These are phyloP conservation scores for Bicyclus anynana DNA, from an alignment of 1,140 invertebrate genomes.

Conservation along the genomic window DNA sequence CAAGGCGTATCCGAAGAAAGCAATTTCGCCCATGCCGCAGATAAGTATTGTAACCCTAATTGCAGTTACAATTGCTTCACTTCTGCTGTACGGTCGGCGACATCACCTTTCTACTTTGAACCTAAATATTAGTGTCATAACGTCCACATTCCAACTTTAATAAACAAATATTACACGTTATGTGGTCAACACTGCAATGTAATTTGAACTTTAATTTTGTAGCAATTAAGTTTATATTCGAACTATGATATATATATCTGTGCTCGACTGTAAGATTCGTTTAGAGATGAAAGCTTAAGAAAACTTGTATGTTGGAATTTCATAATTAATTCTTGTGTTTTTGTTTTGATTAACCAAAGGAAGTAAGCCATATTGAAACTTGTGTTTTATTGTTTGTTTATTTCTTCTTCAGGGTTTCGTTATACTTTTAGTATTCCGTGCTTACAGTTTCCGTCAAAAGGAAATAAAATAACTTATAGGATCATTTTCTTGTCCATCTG, in stretches of 20 bases:
- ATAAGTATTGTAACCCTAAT: conserved; percentile 54
- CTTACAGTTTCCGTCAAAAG: too few relatives aligned
- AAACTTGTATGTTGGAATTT: conserved; percentile 2
- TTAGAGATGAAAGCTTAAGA: conserved; percentile 7
- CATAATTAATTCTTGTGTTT: conserved; percentile 1
- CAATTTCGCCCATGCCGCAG: conserved; percentile 42
- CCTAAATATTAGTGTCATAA: conserved; percentile 4
- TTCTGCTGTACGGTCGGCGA: conserved; percentile 18
- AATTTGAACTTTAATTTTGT: conserved; percentile 1
- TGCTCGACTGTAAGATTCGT: neutral
- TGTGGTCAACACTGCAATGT: neutral
- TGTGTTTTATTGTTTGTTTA: too few relatives aligned
- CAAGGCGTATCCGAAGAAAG: conserved; percentile 45
- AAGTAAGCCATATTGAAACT: neutral
- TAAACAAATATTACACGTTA: neutral
- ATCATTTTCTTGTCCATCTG: too few relatives aligned
- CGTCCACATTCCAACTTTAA: neutral
- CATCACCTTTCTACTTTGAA: neutral
- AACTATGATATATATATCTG: neutral
- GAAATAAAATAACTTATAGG: too few relatives aligned
- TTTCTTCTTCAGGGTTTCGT: too few relatives aligned
- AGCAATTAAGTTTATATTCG: neutral
- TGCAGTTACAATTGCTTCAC: conserved; percentile 42
- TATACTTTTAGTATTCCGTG: too few relatives aligned
- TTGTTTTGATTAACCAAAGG: neutral